Evolutionary conservation across 2,888 invertebrate species (phyloP).

Genomic region (Gastracanthus pulcherrimus): DNA sequence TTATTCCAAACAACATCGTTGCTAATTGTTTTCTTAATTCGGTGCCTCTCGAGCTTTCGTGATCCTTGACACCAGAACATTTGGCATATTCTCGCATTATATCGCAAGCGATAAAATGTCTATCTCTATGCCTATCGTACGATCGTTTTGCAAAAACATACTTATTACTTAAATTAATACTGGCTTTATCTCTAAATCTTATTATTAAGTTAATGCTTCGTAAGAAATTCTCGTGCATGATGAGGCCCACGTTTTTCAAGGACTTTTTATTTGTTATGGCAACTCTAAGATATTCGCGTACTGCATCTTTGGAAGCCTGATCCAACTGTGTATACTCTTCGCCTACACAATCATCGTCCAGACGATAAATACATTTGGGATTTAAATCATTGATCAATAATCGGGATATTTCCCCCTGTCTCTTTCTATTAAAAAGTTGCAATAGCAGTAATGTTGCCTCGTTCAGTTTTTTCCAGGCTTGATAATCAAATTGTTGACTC

Average conservation of each 20-base stretch:
- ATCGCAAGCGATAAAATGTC: background rate
- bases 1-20: background rate
- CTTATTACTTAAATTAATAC: background rate
- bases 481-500: background rate
- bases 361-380: background rate
- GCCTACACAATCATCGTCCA: background rate
- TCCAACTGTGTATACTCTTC: background rate
- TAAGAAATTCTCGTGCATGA: background rate
- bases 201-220: background rate
- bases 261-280: background rate
- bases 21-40: background rate
- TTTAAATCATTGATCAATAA: background rate
- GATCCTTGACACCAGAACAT: background rate
- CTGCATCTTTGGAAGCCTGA: background rate
- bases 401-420: background rate
- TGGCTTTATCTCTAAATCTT: background rate
- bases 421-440: background rate
- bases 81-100: background rate
- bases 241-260: background rate
- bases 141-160: background rate
- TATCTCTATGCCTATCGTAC: background rate
- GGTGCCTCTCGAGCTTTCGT: background rate
- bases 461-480: background rate
- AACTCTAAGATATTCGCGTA: background rate
- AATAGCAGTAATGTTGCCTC: background rate